Base-by-base conservation (phyloP, 1,140 invertebrate species). In the Aporrectodea caliginosa region DNA sequence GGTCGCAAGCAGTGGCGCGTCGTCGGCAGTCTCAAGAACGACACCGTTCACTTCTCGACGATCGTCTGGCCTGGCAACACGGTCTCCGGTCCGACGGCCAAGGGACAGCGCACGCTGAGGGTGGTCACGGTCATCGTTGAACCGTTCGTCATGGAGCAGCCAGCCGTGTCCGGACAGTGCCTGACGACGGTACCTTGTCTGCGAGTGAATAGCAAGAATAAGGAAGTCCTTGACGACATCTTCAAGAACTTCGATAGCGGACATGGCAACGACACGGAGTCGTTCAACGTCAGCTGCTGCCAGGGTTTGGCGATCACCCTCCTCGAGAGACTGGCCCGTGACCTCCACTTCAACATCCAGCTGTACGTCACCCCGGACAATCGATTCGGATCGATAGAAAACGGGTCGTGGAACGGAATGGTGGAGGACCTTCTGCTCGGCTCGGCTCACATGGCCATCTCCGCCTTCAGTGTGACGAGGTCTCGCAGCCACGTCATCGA, bases 221-320 rank as follows among this genome's bases (percentile, higher is more conserved):
- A 58, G 43, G 43, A 58, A 22, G 43, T 58, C 6, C 43, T 58
- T 22, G 43, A 58, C 43, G 43, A 58, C 43, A 58, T 58, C 6
- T 58, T 58, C 43, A 58, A 58, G 22, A 22, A 58, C 43, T 58
- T 58, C 43, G 43, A 58, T 6, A 22, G 43, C 6, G 22, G 22
- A 6, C 43, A 22, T 6, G 43, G 6, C 43, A 58, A 58, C 43
- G 43, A 58, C 6, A 85, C 85, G 77, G 82, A 83, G 34, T 80
- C 85, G 1, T 91, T 90, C 83, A 85, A 87, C 33, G 84, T 94
- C 0, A 92, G 92, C 82, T 97, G 95, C 85, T 97, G 95, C 86
- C 94, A 94, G 70, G 95, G 95, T n/a, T 90, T 96, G 34, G 91
- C 93, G 14, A 95, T 97, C 90, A 95, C 96, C 86, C 88, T 97